Evolutionary conservation across 2,113 vertebrate genomes (phyloP).

Genomic region (Pogona vitticeps): DNA sequence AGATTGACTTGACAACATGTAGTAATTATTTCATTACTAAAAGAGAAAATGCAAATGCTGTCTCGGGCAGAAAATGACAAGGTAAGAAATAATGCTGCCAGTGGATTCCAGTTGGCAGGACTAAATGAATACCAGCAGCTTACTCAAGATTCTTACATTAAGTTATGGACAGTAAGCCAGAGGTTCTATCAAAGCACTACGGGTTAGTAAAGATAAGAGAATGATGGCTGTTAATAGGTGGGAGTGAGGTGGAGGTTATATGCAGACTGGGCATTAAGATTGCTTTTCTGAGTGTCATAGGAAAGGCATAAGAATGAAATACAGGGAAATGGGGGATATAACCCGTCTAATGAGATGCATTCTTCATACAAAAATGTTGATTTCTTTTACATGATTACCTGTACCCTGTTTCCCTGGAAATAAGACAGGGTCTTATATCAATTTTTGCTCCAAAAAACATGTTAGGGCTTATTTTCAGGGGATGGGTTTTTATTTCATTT

Average conservation of each 20-base stretch:
- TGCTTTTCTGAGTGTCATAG: background rate
- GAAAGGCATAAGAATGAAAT: background rate
- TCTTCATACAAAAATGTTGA: background rate
- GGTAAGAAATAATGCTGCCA: background rate
- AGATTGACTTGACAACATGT: too few species aligned
- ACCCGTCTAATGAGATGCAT: background rate
- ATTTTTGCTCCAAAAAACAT: too few species aligned
- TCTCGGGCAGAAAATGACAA: background rate
- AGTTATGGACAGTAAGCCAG: background rate
- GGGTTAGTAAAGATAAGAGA: background rate
- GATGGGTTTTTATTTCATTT: too few species aligned
- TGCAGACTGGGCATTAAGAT: background rate
- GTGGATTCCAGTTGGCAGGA: background rate
- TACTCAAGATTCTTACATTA: background rate
- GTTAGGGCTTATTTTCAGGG: too few species aligned
- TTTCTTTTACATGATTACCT: background rate
- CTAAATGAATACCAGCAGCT: background rate
- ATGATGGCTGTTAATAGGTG: background rate
- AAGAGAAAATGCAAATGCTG: too few species aligned
- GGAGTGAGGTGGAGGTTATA: background rate
- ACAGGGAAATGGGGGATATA: background rate
- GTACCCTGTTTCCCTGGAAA: too few species aligned
- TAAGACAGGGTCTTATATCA: too few species aligned
- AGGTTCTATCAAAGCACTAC: background rate
- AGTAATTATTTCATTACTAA: too few species aligned